Base-by-base conservation (phyloP, 1,140 invertebrate genomes). In the Zophobas morio region DNA sequence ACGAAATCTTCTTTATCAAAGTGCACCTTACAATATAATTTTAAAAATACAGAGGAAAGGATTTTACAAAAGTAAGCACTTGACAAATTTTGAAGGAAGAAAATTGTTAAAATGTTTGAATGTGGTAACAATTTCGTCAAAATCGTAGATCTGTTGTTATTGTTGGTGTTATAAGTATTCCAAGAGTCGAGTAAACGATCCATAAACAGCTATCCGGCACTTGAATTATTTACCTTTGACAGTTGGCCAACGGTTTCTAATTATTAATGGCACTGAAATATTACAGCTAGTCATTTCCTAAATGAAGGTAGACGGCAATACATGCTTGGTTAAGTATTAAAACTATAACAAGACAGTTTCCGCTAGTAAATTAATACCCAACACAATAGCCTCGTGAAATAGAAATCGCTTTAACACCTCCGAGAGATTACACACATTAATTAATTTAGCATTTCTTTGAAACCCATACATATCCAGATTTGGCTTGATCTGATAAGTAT, bases 201-300 rank as follows among this genome's bases (percentile, higher is more conserved):
- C 53, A 54, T 54, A 54, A 54, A 54, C 53, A 33, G 53, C 53
- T 33, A 54, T 20, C 53, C 6, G 35, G 35, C 53, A 54, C 56
- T 66, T 42, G 39, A 66, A 66, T 66, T 40, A 66, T 66, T 66
- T 42, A 42, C 39, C 60, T 66, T 66, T 66, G 60, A 66, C 60
- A 66, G 60, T 66, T 66, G 60, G 60, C 60, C 60, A 66, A 66
- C 60, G 60, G 60, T 66, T 66, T 42, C 6, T 42, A 66, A 66
- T 66, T 66, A 66, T 66, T 66, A 66, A 66, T 66, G 60, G 60
- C 60, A 66, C n/a, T 66, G 60, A 66, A 66, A 66, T 66, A 66
- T 66, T 66, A 66, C 60, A 40, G 60, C 60, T 40, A 66, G 60
- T 66, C 60, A 66, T 66, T 66, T 66, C 60, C 60, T 66, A 66